These are phyloP conservation scores for Scalopus aquaticus DNA, from an alignment of 2,113 vertebrate genomes.

Conservation along the genomic window DNA sequence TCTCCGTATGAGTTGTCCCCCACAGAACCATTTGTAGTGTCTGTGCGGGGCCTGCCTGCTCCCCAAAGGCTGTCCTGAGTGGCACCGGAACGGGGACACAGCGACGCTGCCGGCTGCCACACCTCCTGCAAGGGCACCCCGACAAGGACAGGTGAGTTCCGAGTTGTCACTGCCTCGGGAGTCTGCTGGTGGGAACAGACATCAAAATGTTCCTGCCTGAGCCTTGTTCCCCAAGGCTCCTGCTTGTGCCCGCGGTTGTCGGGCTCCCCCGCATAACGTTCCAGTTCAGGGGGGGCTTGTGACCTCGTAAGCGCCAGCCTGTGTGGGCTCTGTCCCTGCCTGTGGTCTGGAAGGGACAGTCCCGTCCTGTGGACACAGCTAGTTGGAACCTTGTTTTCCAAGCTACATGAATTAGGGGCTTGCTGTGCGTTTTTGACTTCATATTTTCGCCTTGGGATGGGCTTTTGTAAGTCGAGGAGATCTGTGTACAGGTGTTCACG, in stretches of 20 bases:
- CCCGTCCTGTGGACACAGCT: not conserved
- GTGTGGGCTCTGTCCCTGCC: not conserved
- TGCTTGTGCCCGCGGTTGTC: not conserved
- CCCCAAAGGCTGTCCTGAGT: not conserved
- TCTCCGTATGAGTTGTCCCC: not conserved
- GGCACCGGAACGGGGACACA: too few species aligned
- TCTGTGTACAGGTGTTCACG: not conserved
- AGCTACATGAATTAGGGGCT: not conserved
- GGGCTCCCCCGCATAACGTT: not conserved
- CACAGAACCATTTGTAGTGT: not conserved
- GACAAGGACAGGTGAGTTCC: not conserved
- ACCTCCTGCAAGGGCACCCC: not conserved
- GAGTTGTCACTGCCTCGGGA: not conserved
- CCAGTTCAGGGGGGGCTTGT: not conserved
- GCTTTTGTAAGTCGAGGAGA: not conserved
- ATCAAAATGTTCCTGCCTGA: not conserved
- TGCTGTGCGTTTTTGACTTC: not conserved
- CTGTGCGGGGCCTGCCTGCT: not conserved
- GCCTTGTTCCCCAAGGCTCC: not conserved
- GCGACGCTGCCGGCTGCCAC: not conserved
- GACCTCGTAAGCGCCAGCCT: not conserved
- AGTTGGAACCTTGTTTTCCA: not conserved
- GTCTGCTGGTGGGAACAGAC: not conserved
- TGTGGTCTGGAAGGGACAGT: not conserved
- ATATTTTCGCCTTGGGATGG: not conserved